A percentile compares a stretch with the other conserved stretches of the same genome.
Conservation (phyloP, 1,140 invertebrate species). For the Schlechtendalia chinensis region DNA sequence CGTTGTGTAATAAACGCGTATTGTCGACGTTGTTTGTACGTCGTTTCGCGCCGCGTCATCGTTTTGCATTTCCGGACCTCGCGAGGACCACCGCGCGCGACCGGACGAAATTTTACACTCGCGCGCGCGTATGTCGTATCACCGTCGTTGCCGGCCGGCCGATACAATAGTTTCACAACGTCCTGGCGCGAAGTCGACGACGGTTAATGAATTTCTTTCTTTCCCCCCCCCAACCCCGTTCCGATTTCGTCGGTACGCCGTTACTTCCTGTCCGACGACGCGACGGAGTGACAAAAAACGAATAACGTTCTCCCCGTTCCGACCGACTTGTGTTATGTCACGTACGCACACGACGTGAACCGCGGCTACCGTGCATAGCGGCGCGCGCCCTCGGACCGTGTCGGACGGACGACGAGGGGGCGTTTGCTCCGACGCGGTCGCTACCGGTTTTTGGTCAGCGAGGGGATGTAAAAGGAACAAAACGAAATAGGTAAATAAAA, state of each 20-base stretch:
- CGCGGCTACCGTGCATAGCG: conserved; percentile 19
- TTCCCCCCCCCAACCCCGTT: neutral
- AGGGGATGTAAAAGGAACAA: conserved; percentile 25
- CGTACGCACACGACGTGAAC: conserved; percentile 9
- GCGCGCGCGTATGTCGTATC: too few relatives aligned
- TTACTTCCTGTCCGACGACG: neutral
- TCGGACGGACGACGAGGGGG: too few relatives aligned
- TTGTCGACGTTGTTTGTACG: too few relatives aligned
- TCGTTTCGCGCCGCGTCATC: conserved; percentile 15
- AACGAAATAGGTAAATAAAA: neutral
- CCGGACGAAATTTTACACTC: conserved; percentile 39
- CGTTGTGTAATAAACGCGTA: neutral
- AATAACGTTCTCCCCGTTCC: neutral
- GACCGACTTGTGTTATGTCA: neutral
- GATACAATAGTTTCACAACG: neutral
- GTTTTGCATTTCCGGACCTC: conserved; percentile 1
- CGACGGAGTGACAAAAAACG: neutral
- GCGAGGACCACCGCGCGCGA: neutral
- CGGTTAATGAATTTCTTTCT: too few relatives aligned
- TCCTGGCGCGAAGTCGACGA: neutral
- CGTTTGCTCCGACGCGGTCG: neutral
- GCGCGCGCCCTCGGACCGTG: too few relatives aligned
- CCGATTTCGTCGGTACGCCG: conserved; percentile 13
- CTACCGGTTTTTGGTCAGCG: neutral
- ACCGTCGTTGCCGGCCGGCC: too few relatives aligned